A percentile compares a stretch with the other conserved stretches of the same genome.
These are phyloP conservation scores for Pasiphila rectangulata DNA, from an alignment of 2,888 invertebrate genomes.

Conservation along the genomic window DNA sequence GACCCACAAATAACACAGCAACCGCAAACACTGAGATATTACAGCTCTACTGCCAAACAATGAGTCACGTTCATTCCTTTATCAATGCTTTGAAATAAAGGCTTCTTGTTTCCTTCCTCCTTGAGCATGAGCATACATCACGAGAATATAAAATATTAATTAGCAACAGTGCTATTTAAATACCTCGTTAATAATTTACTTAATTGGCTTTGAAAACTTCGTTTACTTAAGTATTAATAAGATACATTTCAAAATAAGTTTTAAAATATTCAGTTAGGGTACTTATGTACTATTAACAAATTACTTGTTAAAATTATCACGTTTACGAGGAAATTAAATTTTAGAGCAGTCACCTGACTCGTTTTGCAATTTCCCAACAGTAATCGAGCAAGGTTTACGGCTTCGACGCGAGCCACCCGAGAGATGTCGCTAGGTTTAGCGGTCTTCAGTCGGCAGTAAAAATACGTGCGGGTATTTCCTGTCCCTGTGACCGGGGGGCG, in stretches of 20 bases:
- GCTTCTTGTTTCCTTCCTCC: conserved; percentile 47
- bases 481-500: conserved; percentile 66
- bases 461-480: conserved; percentile 77
- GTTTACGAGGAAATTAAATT: conserved; percentile 16
- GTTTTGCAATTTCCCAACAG: conserved; percentile 25
- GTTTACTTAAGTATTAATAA: conserved; percentile 1
- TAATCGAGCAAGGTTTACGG: conserved; percentile 27
- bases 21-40: conserved; percentile 53
- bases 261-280: conserved; percentile 2
- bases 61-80: conserved; percentile 44
- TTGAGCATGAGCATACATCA: conserved; percentile 23
- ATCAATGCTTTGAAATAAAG: conserved; percentile 40
- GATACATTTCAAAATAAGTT: conserved; percentile 8
- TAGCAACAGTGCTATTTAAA: conserved; percentile 6
- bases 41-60: conserved; percentile 48
- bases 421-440: conserved; percentile 61
- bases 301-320: conserved; percentile 17
- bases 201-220: conserved; percentile 11
- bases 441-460: conserved; percentile 68
- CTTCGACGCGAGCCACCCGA: conserved; percentile 44
- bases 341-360: conserved; percentile 26
- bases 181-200: conserved; percentile 13
- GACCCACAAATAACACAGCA: conserved; percentile 52
- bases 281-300: conserved; percentile 16
- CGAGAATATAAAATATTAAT: conserved; percentile 16